Percentiles rank a stretch among this genome's conserved stretches.
Evolutionary conservation across 2,113 vertebrate species (phyloP).

Genomic region (Aegotheles bennettii): DNA sequence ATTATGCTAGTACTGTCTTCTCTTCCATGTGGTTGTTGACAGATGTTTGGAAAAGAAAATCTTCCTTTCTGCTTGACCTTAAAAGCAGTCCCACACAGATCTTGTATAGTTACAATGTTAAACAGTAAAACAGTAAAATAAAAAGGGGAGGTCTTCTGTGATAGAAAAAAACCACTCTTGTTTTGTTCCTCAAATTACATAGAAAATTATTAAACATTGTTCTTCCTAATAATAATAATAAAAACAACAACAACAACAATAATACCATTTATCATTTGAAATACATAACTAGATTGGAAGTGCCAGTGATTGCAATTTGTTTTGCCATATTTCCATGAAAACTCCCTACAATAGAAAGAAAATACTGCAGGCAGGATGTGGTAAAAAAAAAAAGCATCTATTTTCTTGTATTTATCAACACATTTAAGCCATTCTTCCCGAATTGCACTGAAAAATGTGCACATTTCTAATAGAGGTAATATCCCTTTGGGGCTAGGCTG

Average conservation of each 20-base stretch:
- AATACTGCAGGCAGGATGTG: slow-evolving; percentile 10
- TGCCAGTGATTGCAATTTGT: slow-evolving; percentile 24
- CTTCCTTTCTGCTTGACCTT: slow-evolving; percentile 65
- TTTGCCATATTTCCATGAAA: slow-evolving; percentile 48
- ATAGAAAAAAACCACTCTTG: not conserved
- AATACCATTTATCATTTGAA: not conserved
- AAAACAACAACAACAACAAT: not conserved
- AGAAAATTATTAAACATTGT: not conserved
- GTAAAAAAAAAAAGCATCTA: slow-evolving; percentile 46
- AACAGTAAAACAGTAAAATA: slow-evolving; percentile 5
- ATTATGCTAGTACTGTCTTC: slow-evolving; percentile 52
- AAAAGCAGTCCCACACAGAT: slow-evolving; percentile 47
- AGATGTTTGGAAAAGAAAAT: slow-evolving; percentile 64
- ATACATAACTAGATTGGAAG: not conserved
- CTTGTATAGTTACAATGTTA: slow-evolving; percentile 25
- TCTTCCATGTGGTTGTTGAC: slow-evolving; percentile 57
- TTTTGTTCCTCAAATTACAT: not conserved
- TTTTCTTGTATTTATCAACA: slow-evolving; percentile 55
- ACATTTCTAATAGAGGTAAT: slow-evolving; percentile 25
- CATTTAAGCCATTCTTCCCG: slow-evolving; percentile 41
- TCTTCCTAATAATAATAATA: slow-evolving; percentile 4
- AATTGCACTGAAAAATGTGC: slow-evolving; percentile 33
- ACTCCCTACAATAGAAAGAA: slow-evolving; percentile 61
- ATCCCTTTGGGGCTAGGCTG: not conserved
- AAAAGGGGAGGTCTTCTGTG: not conserved